A percentile compares a stretch with the other conserved stretches of the same genome.
These are phyloP conservation scores for Sceloporus undulatus DNA, from an alignment of 2,113 vertebrate genomes.

Conservation along the genomic window DNA sequence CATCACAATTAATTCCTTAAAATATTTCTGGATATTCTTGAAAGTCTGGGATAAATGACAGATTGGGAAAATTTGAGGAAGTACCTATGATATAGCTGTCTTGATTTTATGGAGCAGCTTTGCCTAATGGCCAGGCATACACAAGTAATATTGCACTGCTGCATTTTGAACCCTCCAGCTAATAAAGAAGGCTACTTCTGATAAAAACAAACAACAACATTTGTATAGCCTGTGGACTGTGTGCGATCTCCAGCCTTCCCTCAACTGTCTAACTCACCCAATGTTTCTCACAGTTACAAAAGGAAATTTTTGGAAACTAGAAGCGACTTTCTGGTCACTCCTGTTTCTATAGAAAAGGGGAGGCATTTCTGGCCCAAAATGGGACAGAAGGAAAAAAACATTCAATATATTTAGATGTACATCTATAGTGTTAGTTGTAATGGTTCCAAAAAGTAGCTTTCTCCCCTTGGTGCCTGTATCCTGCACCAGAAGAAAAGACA, in stretches of 20 bases:
- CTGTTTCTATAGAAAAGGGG: no score
- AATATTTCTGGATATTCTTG: background rate
- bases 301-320: no score
- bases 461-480: background rate
- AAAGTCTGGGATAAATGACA: background rate
- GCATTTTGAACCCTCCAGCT: no score
- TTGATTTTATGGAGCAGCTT: background rate
- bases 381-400: no score
- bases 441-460: background rate
- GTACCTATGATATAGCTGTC: no score
- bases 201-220: background rate
- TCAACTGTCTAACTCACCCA: no score
- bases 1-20: background rate
- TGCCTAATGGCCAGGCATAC: no score
- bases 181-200: background rate
- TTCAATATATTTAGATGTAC: no score
- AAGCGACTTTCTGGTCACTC: no score
- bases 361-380: no score
- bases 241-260: no score
- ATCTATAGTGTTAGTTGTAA: background rate
- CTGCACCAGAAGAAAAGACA: background rate
- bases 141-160: background rate
- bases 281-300: no score
- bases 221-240: background rate
- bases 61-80: background rate